Percentiles rank a stretch among this genome's conserved stretches.
Evolutionary conservation across 2,888 invertebrate species (phyloP).

Genomic region (Artemia sp.): DNA sequence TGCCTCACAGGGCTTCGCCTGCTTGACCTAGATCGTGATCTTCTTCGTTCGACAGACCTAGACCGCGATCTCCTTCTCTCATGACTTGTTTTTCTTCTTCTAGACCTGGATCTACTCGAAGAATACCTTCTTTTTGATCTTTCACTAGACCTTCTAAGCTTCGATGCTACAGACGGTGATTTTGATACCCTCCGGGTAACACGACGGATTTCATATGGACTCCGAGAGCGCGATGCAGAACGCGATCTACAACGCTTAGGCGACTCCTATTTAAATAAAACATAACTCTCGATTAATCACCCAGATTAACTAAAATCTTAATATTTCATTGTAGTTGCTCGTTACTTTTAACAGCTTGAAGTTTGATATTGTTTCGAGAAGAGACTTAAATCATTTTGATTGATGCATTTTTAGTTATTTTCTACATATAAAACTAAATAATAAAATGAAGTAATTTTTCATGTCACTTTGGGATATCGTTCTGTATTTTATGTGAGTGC

Average conservation of each 20-base stretch:
- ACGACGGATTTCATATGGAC: conserved; percentile 12
- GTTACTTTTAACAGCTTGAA: no score
- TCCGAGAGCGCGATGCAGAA: conserved; percentile 6
- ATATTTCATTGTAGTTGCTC: no score
- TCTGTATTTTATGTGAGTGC: no score
- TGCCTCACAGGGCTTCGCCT: not conserved
- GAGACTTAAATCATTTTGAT: no score
- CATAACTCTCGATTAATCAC: no score
- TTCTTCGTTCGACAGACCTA: conserved; percentile 3
- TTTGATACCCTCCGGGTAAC: not conserved
- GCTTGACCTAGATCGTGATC: conserved; percentile 19
- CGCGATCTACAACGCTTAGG: not conserved
- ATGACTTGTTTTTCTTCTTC: conserved; percentile 19
- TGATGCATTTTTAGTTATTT: no score
- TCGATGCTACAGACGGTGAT: conserved; percentile 15
- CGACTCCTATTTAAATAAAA: no score
- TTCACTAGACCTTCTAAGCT: conserved; percentile 16
- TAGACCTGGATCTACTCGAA: conserved; percentile 17
- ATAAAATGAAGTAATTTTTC: no score
- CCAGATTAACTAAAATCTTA: no score
- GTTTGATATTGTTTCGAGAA: no score
- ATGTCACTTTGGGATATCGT: no score
- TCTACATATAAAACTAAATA: no score
- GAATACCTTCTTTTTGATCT: not conserved
- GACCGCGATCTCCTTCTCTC: not conserved